Conservation (phyloP, 2,888 invertebrate genomes). For the Dryobota labecula region DNA sequence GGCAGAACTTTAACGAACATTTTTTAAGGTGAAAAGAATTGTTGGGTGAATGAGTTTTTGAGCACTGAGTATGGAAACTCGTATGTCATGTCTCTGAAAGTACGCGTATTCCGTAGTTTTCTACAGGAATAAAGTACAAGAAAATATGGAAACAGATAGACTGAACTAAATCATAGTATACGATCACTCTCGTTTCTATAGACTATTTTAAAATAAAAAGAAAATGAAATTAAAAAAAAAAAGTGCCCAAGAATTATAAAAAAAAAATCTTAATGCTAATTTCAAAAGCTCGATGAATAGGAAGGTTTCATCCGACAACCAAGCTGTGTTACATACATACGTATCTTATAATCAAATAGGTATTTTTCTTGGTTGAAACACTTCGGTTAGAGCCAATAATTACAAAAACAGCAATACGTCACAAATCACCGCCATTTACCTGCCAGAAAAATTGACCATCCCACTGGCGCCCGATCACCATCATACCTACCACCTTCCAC, state of each 20-base stretch:
- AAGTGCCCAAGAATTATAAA: no score
- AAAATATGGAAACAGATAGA: not conserved
- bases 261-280: no score
- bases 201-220: no score
- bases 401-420: slow-evolving; percentile 7
- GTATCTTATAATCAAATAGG: not conserved
- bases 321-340: not conserved
- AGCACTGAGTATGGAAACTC: not conserved
- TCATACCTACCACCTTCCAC: not conserved
- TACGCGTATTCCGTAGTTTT: not conserved
- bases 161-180: not conserved
- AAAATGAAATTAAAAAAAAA: no score
- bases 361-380: not conserved
- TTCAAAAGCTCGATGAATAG: not conserved
- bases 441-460: not conserved
- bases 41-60: not conserved
- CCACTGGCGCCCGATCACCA: not conserved
- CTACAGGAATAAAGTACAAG: not conserved
- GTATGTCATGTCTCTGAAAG: not conserved
- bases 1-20: slow-evolving; percentile 11
- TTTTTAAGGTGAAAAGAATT: slow-evolving; percentile 10
- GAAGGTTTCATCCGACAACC: not conserved
- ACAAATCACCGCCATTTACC: not conserved
- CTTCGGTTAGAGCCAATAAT: not conserved
- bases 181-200: not conserved